phyloP scores from a whole-genome alignment of 2,888 invertebrate species.

The Philopedon plagiatum region DNA sequence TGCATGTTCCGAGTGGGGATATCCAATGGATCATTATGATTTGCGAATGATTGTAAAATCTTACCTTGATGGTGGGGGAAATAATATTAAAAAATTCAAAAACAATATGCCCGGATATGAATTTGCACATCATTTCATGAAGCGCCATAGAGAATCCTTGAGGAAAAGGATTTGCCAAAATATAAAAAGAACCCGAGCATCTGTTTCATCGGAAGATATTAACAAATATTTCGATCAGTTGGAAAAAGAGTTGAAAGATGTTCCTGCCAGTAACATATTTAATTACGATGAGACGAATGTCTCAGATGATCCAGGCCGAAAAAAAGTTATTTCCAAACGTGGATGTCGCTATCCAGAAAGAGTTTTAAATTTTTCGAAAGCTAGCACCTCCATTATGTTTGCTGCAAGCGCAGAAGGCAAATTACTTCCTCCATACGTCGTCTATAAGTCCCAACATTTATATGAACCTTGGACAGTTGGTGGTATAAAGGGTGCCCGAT shows the following conservation, averaged over 20 bases:
- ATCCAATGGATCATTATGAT: too few relatives aligned
- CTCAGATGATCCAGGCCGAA: neutral
- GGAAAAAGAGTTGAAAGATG: neutral
- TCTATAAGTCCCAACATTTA: conserved; percentile 23
- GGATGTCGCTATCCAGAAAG: too few relatives aligned
- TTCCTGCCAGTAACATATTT: neutral
- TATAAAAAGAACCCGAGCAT: too few relatives aligned
- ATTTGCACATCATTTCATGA: too few relatives aligned
- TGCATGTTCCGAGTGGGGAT: too few relatives aligned
- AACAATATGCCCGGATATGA: neutral
- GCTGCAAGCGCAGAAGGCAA: conserved; percentile 27
- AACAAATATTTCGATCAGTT: neutral
- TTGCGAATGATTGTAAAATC: neutral
- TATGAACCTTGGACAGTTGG: conserved; percentile 29
- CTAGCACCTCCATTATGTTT: conserved; percentile 23
- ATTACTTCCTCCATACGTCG: conserved; percentile 11
- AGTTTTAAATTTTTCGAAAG: neutral
- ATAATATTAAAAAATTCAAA: neutral
- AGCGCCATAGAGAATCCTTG: too few relatives aligned
- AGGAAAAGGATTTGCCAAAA: too few relatives aligned
- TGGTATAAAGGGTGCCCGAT: conserved; percentile 17
- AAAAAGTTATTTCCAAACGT: conserved; percentile 2
- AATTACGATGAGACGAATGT: neutral
- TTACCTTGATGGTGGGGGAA: neutral
- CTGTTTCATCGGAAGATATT: neutral